Evolutionary conservation across 2,113 vertebrate genomes (phyloP).

Genomic region (Thamnophis sirtalis): DNA sequence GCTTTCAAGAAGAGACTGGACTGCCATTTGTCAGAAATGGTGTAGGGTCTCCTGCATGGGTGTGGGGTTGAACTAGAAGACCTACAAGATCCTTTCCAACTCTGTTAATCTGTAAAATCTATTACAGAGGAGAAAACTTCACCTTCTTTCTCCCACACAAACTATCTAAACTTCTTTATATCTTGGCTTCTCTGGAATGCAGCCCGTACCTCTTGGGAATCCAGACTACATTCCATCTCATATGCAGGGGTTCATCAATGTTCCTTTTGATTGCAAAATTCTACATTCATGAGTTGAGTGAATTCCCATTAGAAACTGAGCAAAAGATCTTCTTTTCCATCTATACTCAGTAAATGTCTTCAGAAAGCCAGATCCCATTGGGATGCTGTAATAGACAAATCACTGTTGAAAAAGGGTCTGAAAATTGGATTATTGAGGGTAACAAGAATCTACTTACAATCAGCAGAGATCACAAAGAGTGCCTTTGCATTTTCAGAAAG

Average conservation of each 20-base stretch:
- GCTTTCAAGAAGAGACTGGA: too few relatives aligned
- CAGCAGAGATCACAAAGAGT: background rate
- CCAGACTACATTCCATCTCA: background rate
- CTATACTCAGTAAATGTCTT: background rate
- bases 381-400: background rate
- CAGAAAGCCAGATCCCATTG: background rate
- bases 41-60: too few relatives aligned
- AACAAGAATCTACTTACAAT: slow-evolving; percentile 3
- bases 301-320: background rate
- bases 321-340: background rate
- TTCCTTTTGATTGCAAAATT: background rate
- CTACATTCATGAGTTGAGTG: background rate
- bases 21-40: too few relatives aligned
- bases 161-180: background rate
- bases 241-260: background rate
- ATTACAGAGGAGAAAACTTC: background rate
- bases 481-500: background rate
- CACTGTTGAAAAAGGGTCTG: background rate
- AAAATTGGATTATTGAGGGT: background rate
- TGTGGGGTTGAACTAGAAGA: too few relatives aligned
- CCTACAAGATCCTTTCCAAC: too few relatives aligned
- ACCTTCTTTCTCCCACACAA: background rate
- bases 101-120: background rate
- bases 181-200: background rate
- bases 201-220: background rate